Evolutionary conservation across 2,888 invertebrate species (phyloP), one percentile per base, ranked within the genome.

Genomic region (Hyalella azteca): DNA sequence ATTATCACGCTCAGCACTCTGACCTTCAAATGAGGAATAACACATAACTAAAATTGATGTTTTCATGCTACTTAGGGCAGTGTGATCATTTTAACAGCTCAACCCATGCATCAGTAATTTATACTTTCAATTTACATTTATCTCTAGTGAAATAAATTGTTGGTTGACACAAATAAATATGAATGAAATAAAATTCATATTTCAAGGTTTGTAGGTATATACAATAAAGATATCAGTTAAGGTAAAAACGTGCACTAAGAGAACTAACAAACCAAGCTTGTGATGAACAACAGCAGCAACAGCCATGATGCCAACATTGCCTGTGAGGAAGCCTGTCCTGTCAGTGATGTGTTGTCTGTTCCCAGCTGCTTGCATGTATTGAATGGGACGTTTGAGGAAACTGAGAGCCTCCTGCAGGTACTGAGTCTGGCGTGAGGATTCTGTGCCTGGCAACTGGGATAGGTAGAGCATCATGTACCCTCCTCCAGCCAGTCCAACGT

Each of bases 391-490:
- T 66, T 91, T 89, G 54, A 93, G 85, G 79, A 91, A 92, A 1
- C 88, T 86, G 13, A 86, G 83, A 85, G 88, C 89, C 60, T 90
- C 87, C 45, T 88, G 88, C 2, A 88, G 87, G 15, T 91, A 89
- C 85, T 32, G 85, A 83, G n/a, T 5, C 75, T 22, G 79, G 22
- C 15, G 83, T 79, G 19, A 81, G 41, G 40, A 79, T 49, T 41
- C 81, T 78, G 87, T 85, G 13, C 86, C 86, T 0, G 91, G 87
- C 73, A 91, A 90, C 86, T 91, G 91, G 22, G 91, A 90, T 78
- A 95, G 87, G 86, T 92, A 91, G 87, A 93, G 92, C 86, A 92
- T 93, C 93, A 93, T 93, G 87, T 91, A 95, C 0, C 93, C 91
- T 76, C 93, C 90, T 13, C 95, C 94, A 60, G 91, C 90, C 41